phyloP scores from a whole-genome alignment of 2,888 invertebrate genomes.

The Dichetophora obliterata region DNA sequence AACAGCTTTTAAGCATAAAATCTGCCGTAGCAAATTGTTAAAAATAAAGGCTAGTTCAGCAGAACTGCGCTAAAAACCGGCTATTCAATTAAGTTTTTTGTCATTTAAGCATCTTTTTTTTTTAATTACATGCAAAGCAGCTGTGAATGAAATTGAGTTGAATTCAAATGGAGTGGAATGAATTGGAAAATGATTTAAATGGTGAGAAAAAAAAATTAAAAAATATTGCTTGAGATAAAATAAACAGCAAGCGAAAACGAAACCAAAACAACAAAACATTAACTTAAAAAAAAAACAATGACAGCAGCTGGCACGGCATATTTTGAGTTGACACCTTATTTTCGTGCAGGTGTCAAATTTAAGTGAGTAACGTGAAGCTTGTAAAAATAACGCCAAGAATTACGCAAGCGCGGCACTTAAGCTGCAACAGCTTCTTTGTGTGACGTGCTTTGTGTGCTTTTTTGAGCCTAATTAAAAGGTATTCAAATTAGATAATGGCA shows the following conservation, averaged over 20 bases:
- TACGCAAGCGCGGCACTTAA: slow-evolving; percentile 3
- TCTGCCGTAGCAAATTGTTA: too few species aligned
- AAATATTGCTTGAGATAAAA: neutral
- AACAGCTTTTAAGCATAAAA: too few species aligned
- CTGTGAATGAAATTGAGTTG: neutral
- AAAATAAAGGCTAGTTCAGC: too few species aligned
- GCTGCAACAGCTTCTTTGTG: neutral
- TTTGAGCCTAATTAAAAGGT: neutral
- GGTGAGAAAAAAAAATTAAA: neutral
- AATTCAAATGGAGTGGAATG: neutral
- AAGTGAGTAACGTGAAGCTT: neutral
- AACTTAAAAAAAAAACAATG: neutral
- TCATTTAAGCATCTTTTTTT: too few species aligned
- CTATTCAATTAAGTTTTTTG: too few species aligned
- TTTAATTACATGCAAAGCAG: neutral
- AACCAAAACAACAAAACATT: neutral
- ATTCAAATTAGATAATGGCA: neutral
- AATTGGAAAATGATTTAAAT: slow-evolving; percentile 3
- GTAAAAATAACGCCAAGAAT: neutral
- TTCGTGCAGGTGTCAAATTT: slow-evolving; percentile 8
- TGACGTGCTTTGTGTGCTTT: neutral
- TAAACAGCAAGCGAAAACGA: neutral
- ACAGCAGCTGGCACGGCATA: neutral
- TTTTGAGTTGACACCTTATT: neutral
- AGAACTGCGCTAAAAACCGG: too few species aligned